Conservation (phyloP, 2,113 vertebrate genomes). For the Panthera leo region DNA sequence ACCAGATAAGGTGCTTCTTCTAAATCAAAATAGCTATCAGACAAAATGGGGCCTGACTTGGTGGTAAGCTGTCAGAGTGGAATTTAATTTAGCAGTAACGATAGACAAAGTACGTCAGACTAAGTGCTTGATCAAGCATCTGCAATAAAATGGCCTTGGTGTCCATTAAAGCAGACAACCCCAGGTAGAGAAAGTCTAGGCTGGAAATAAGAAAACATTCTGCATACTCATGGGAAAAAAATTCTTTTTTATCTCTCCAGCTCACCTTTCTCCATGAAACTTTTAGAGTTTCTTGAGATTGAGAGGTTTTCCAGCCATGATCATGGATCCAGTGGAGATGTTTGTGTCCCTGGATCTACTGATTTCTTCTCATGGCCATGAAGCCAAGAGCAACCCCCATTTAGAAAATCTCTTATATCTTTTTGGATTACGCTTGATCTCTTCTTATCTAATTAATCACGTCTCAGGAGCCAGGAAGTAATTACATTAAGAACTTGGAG, state of each 20-base stretch:
- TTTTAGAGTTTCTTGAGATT: conserved; percentile 20
- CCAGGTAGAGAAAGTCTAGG: background rate
- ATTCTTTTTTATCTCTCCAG: background rate
- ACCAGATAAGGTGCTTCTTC: conserved; percentile 73
- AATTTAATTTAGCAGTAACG: conserved; percentile 81
- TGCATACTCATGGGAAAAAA: background rate
- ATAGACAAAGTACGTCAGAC: conserved; percentile 69
- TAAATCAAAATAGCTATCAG: conserved; percentile 66
- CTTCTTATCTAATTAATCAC: conserved; percentile 75
- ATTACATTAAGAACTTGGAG: conserved; percentile 45
- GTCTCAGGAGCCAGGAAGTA: conserved; percentile 60
- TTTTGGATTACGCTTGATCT: conserved; percentile 51
- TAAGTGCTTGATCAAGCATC: conserved; percentile 70
- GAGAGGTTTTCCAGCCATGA: conserved; percentile 32
- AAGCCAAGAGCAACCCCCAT: background rate
- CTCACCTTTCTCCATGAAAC: background rate
- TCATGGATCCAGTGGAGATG: background rate
- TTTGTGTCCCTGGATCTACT: background rate
- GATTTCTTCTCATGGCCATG: background rate
- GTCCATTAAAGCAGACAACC: conserved; percentile 39
- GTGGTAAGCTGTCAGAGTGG: conserved; percentile 79
- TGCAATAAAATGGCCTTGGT: conserved; percentile 75
- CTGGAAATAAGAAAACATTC: conserved; percentile 53
- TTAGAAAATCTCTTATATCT: background rate
- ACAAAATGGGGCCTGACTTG: conserved; percentile 75